Base-by-base conservation (phyloP, 2,888 invertebrate species). In the Hirtodrosophila duncani region DNA sequence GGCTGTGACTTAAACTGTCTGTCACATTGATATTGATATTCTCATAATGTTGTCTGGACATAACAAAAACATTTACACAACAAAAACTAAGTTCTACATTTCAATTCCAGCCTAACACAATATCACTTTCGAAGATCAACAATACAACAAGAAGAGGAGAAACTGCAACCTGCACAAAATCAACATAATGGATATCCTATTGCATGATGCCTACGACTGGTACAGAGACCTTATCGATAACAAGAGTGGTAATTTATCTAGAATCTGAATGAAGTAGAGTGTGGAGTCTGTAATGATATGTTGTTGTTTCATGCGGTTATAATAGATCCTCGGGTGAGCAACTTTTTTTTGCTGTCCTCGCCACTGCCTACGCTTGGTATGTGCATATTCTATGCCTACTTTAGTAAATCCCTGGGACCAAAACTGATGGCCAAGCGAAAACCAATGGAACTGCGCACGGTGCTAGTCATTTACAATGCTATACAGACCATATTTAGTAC, bases 311-410 rank as follows among this genome's bases (percentile, higher is more conserved):
- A 10, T 39, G 5, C 7, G 3, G 8, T 4, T 50, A 6, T 4
- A 7, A 5, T 16, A 95, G 98, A 98, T 91, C 94, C 94, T 29
- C 90, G 97, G 66, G 95, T 96, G 42, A 94, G 92, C 80, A 92
- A 92, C 83, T 96, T 95, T 94, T 89, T 93, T 58, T 91, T 97
- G 92, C 94, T 96, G 94, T 92, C 92, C 77, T 94, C 94, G 55
- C 96, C 96, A 10, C 89, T 93, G 83, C 96, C 97, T 33, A 97
- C 97, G 63, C 84, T 96, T 43, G 88, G 90, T 44, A 91, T 96
- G 83, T 97, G 96, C 87, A 81, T 96, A 46, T 89, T 90, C 78
- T 97, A 97, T 88, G 94, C 94, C 63, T 92, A 94, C 85, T 92
- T 93, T 84, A 93, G 95, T 71, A 92, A 91, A 87, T 91, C 91